Percentiles rank a stretch among this genome's conserved stretches.
These are phyloP conservation scores for Sinosuthora webbiana DNA, from an alignment of 2,113 vertebrate genomes.

Conservation along the genomic window DNA sequence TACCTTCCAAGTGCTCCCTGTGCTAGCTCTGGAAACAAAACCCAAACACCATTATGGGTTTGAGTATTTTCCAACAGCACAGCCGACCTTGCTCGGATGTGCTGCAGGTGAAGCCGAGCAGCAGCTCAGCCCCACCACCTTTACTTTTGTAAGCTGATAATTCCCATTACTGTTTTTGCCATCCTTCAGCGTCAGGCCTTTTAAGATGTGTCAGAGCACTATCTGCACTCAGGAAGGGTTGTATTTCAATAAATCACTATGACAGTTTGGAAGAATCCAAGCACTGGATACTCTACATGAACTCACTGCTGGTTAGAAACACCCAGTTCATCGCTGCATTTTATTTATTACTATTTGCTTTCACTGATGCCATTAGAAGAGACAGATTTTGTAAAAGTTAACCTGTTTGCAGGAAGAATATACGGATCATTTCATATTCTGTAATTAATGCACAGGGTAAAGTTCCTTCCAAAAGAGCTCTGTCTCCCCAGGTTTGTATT, in stretches of 20 bases:
- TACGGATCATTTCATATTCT: background rate
- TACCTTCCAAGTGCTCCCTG: background rate
- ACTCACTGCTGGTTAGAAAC: background rate
- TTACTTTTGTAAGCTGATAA: background rate
- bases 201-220: background rate
- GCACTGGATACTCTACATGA: background rate
- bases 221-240: background rate
- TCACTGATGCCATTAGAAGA: background rate
- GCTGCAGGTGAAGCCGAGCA: background rate
- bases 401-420: background rate
- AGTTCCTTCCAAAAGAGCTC: background rate
- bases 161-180: background rate
- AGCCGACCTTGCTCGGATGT: background rate
- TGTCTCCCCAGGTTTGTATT: background rate
- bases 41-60: background rate
- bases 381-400: background rate
- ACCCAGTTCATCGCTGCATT: background rate
- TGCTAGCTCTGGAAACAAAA: background rate
- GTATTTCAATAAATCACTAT: background rate
- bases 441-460: background rate
- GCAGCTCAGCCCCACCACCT: background rate
- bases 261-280: background rate
- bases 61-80: background rate
- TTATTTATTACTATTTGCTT: background rate
- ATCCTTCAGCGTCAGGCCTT: background rate